Percentiles rank a stretch among this genome's conserved stretches.
These are phyloP conservation scores for Bombus picipes DNA, from an alignment of 1,140 invertebrate genomes.

Conservation along the genomic window DNA sequence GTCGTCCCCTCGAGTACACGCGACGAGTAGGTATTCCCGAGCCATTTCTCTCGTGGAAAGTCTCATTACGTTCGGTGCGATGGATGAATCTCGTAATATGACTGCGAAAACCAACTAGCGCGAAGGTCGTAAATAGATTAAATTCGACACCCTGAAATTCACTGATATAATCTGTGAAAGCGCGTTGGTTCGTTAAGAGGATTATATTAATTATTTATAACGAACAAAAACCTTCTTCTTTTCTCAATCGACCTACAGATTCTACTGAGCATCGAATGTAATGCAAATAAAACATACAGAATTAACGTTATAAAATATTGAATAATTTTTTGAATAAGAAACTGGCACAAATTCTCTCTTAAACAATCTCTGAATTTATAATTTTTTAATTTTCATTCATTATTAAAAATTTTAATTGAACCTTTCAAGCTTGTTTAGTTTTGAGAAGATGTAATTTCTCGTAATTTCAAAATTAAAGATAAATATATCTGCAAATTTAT, in stretches of 20 bases:
- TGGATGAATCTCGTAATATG: constrained; percentile 67
- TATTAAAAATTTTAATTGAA: not conserved
- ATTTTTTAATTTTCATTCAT: not conserved
- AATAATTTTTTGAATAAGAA: not conserved
- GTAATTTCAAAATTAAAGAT: not conserved
- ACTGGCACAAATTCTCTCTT: not conserved
- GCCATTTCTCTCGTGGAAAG: constrained; percentile 54
- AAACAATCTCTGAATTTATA: too few species aligned
- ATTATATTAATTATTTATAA: not conserved
- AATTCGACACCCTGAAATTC: constrained; percentile 48
- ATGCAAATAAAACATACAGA: not conserved
- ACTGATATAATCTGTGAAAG: constrained; percentile 2
- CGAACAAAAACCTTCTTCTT: not conserved
- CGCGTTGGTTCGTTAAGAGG: constrained; percentile 4
- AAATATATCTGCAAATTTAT: not conserved
- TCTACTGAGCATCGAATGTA: not conserved
- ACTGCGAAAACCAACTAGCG: constrained; percentile 49
- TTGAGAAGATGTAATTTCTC: not conserved
- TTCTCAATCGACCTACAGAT: not conserved
- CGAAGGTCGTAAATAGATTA: constrained; percentile 47
- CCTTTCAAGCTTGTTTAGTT: not conserved
- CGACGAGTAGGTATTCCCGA: constrained; percentile 48
- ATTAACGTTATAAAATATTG: not conserved
- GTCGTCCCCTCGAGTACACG: constrained; percentile 35
- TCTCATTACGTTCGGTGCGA: constrained; percentile 55